These are phyloP conservation scores for Lerista edwardsae DNA, from an alignment of 2,797 vertebrate genomes.

Conservation along the genomic window DNA sequence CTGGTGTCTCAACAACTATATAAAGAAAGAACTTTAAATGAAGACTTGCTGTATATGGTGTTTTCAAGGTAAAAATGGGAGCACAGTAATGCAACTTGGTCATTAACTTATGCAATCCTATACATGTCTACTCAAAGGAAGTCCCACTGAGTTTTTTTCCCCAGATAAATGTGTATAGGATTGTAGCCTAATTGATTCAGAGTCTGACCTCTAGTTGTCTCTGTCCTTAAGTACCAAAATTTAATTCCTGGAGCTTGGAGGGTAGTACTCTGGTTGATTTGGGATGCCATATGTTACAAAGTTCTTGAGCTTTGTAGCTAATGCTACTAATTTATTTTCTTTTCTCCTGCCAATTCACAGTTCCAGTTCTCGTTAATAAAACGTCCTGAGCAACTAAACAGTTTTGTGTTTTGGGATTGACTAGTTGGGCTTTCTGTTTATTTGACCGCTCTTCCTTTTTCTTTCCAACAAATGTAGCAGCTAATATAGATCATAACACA, in stretches of 20 bases:
- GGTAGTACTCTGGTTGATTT: slow-evolving; percentile 10
- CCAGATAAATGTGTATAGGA: too few relatives aligned
- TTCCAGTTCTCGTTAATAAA: slow-evolving; percentile 17
- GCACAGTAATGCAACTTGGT: background rate
- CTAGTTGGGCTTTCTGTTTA: background rate
- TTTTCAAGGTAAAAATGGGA: background rate
- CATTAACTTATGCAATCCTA: background rate
- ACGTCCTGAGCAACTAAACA: background rate
- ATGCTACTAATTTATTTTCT: background rate
- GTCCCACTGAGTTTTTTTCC: too few relatives aligned
- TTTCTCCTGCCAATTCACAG: slow-evolving; percentile 9
- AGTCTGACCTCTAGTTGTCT: background rate
- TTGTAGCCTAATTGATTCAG: background rate
- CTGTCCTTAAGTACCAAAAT: background rate
- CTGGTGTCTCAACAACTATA: too few relatives aligned
- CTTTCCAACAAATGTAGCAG: slow-evolving; percentile 28
- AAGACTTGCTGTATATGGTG: too few relatives aligned
- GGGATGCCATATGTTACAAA: slow-evolving; percentile 17
- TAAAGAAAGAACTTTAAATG: too few relatives aligned
- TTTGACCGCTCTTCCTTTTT: slow-evolving; percentile 2
- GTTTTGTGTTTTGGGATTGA: slow-evolving; percentile 10
- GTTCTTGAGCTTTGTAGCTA: background rate
- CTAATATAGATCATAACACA: slow-evolving; percentile 42
- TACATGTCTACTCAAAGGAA: too few relatives aligned
- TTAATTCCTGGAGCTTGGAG: slow-evolving; percentile 8